A percentile compares a stretch with the other conserved stretches of the same genome.
phyloP scores from a whole-genome alignment of 2,888 invertebrate genomes.

The Drosophila multiciliata region DNA sequence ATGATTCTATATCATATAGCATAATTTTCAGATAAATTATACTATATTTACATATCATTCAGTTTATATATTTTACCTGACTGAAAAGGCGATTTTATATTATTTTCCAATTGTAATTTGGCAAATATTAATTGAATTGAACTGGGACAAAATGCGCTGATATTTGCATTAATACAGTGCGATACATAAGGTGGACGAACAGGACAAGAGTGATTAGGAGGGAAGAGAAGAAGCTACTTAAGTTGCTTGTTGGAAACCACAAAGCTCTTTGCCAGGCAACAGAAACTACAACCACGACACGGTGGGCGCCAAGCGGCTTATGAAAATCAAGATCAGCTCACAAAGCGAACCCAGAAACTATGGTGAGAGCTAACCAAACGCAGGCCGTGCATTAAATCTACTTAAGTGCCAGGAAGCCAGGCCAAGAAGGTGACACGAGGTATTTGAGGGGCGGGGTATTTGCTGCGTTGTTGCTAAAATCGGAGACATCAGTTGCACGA shows the following conservation, averaged over 20 bases:
- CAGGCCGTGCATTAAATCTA: conserved; percentile 59
- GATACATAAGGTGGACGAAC: neutral
- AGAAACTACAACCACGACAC: conserved; percentile 24
- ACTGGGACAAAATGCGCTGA: conserved; percentile 18
- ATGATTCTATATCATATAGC: too few relatives aligned
- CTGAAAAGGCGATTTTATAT: conserved; percentile 11
- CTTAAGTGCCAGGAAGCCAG: conserved; percentile 56
- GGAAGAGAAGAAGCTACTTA: conserved; percentile 40
- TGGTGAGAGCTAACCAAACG: neutral
- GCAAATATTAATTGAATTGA: conserved; percentile 45
- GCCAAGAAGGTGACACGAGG: neutral
- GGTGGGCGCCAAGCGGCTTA: conserved; percentile 52
- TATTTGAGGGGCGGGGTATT: neutral
- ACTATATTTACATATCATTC: neutral
- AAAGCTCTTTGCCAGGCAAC: conserved; percentile 49
- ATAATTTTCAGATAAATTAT: too few relatives aligned
- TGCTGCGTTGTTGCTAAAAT: neutral
- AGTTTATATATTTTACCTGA: neutral
- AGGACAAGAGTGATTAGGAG: neutral
- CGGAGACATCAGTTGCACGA: conserved; percentile 9
- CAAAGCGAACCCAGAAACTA: conserved; percentile 12
- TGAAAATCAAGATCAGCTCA: conserved; percentile 63
- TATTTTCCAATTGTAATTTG: conserved; percentile 36
- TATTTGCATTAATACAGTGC: conserved; percentile 34
- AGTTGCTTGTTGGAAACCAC: conserved; percentile 55